Evolutionary conservation across 2,113 vertebrate genomes (phyloP), one percentile per base, ranked within the genome.

Genomic region (Rhadina sibilatrix): DNA sequence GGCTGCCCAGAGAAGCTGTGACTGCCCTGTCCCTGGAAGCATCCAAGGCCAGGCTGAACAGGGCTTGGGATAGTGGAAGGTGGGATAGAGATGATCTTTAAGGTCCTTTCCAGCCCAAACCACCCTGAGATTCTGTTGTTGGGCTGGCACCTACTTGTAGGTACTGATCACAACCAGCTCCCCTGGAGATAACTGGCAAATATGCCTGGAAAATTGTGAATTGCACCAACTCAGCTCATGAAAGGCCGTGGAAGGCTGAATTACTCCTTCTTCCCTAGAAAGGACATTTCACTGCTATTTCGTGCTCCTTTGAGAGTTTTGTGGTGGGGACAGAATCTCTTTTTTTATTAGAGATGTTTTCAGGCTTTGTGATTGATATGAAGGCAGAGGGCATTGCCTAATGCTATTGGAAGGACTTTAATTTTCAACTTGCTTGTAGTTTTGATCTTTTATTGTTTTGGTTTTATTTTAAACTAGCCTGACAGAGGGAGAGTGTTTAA

Each of bases 131-230:
- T 77, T 76, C 18, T 33, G 4, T 35, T 18, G 25, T 0, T 83
- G 54, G n/a, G n/a, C 27, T 27, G 47, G 35, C 17, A 56, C 9
- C 33, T 40, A 1, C 25, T 27, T 44, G 15, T 50, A 7, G 35
- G 10, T 11, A 14, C 35, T 0, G 1, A 19, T 66, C 28, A 10
- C 75, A 86, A 2, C 10, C 33, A 0, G 5, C 6, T 6, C 25
- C 27, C 11, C 3, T 2, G 22, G 47, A 63, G 56, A 23, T 6
- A n/a, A 19, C 21, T 52, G 49, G 16, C 23, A 61, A 68, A 54
- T 42, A 6, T 1, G 47, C 15, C 18, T 20, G 14, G 35, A 14
- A 59, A 79, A 47, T 23, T 15, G 49, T 27, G 11, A 11, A 14
- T 42, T 31, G 53, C 25, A 54, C 4, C 52, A 63, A 61, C 33